Evolutionary conservation across 2,113 vertebrate genomes (phyloP).

Genomic region (Nerophis lumbriciformis): DNA sequence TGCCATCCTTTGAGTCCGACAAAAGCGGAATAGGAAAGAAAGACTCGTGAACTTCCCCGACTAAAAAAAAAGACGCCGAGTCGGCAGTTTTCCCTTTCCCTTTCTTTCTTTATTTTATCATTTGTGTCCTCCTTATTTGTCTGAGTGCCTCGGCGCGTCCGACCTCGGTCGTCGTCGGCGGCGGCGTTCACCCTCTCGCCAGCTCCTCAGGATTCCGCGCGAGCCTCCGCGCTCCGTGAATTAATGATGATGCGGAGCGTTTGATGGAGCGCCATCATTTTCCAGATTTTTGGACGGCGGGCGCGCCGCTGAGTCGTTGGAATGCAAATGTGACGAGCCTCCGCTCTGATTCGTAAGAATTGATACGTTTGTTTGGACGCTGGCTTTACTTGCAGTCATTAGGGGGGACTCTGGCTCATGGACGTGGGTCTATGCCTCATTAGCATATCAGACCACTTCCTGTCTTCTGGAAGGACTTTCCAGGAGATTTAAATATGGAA

Average conservation of each 20-base stretch:
- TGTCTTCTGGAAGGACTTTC: too few relatives aligned
- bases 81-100: not conserved
- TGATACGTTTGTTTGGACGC: not conserved
- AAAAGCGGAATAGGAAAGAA: too few relatives aligned
- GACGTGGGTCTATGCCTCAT: too few relatives aligned
- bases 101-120: too few relatives aligned
- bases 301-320: slow-evolving; percentile 11
- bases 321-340: slow-evolving; percentile 8
- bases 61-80: not conserved
- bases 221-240: not conserved
- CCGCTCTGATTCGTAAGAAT: slow-evolving; percentile 2
- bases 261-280: slow-evolving; percentile 4
- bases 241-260: slow-evolving; percentile 10
- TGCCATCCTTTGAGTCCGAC: too few relatives aligned
- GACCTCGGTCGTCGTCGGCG: not conserved
- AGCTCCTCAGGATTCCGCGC: not conserved
- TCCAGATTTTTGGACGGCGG: not conserved
- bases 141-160: not conserved
- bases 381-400: not conserved
- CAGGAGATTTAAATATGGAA: not conserved
- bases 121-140: not conserved
- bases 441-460: too few relatives aligned
- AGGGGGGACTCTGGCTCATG: too few relatives aligned
- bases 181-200: not conserved
- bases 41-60: not conserved